Base-by-base conservation (phyloP, 2,113 vertebrate genomes). In the Amblyornis subalaris region DNA sequence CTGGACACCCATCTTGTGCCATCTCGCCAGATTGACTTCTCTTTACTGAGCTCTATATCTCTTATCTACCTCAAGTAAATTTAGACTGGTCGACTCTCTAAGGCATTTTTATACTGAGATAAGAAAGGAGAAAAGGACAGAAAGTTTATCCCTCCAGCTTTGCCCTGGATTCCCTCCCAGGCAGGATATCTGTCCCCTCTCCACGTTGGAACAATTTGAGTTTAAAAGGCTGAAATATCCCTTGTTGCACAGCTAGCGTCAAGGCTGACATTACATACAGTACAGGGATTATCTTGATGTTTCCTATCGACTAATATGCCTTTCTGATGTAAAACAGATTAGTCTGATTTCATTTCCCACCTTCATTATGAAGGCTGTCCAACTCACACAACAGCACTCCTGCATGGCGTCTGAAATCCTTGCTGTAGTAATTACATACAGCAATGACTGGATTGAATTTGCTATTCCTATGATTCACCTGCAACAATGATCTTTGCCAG, bases 321-420 rank as follows among this genome's bases (percentile, higher is more conserved):
- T 89, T 96, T 92, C 73, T 83, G 67, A 91, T 74, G 31, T 48
- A 62, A 89, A 78, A 44, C 40, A 89, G 75, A 71, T 93, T 74
- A 70, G 15, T 57, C 36, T 87, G 83, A 70, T 92, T 87, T 94
- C 13, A 87, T 93, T 95, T 89, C 58, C 50, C 71, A 83, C 36
- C 82, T 86, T 74, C 60, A 44, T 73, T 51, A 64, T 60, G 55
- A 71, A 3, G 6, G 55, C 47, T 60, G 47, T 51, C 44, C 47
- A 66, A 21, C 47, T 51, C 85, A 44, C 55, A 89, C 38, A 53
- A 28, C 19, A 44, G 29, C 18, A 54, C 31, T 85, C 35, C 35
- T 64, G 50, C 55, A 22, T 22, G 51, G 74, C 40, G 6, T 60
- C 74, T 88, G 45, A 78, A 93, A 78, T 53, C 38, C 74, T 89